These are phyloP conservation scores for Molanna angustata DNA, from an alignment of 2,888 invertebrate species.

Conservation along the genomic window DNA sequence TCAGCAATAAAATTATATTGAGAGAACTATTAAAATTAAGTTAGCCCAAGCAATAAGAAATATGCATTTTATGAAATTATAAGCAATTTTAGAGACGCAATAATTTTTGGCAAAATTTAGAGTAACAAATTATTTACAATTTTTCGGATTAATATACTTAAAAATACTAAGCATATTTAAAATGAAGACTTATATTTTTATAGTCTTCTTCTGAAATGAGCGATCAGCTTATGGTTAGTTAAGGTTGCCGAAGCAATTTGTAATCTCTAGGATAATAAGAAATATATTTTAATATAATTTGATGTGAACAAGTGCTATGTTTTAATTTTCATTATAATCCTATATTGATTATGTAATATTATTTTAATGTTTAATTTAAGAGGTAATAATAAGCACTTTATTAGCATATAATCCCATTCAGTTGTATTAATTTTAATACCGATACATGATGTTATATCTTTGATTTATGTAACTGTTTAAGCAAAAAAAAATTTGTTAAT, in stretches of 20 bases:
- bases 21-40: conserved; percentile 3
- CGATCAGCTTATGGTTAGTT: conserved; percentile 16
- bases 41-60: conserved; percentile 25
- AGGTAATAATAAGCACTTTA: no score
- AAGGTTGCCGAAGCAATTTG: conserved; percentile 2
- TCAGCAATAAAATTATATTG: neutral
- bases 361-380: no score
- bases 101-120: conserved; percentile 26
- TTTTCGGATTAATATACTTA: conserved; percentile 6
- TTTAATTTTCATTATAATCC: neutral
- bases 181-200: conserved; percentile 10
- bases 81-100: conserved; percentile 26
- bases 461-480: no score
- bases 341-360: no score
- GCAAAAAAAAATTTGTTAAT: neutral
- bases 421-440: no score
- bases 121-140: conserved; percentile 16
- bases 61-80: conserved; percentile 25
- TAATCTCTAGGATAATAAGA: no score
- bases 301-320: no score
- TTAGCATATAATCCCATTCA: no score
- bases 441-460: no score
- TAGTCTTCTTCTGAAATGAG: conserved; percentile 6
- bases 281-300: no score
- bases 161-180: conserved; percentile 9